Conservation (phyloP, 2,797 vertebrate species). For the Eutrigla gurnardus region DNA sequence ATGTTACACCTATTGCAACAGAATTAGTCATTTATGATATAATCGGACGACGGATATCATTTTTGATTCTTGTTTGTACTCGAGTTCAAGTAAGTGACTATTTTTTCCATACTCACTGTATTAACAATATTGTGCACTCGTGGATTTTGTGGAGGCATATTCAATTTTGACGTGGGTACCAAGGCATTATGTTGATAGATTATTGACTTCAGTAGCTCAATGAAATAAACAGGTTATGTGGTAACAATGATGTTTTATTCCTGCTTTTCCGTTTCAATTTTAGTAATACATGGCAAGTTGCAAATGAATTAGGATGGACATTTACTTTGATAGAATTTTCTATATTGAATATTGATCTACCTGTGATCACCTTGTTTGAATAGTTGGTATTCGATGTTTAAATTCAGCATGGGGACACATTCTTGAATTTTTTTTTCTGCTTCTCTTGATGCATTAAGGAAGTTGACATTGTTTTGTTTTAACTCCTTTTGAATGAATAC, state of each 20-base stretch:
- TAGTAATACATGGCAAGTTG: not conserved
- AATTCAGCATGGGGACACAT: not conserved
- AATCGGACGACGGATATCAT: conserved; percentile 58
- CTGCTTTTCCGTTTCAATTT: conserved; percentile 6
- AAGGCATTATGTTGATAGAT: conserved; percentile 74
- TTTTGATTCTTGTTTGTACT: conserved; percentile 68
- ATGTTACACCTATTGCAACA: conserved; percentile 75
- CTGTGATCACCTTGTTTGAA: not conserved
- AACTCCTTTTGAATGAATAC: too few relatives aligned
- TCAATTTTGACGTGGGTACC: conserved; percentile 74
- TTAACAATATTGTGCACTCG: conserved; percentile 79
- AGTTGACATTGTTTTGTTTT: not conserved
- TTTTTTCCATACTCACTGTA: conserved; percentile 74
- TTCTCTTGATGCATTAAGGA: not conserved
- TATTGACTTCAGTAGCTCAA: conserved; percentile 72
- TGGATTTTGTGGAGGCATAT: conserved; percentile 72
- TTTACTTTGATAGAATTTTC: not conserved
- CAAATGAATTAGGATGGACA: not conserved
- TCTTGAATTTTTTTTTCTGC: not conserved
- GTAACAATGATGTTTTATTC: conserved; percentile 45
- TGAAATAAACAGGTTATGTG: conserved; percentile 79
- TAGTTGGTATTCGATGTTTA: conserved; percentile 3
- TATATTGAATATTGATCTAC: not conserved
- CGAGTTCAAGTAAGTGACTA: conserved; percentile 68
- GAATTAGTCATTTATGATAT: conserved; percentile 71